Evolutionary conservation across 1,140 invertebrate genomes (phyloP).

Genomic region (Rhopalosiphum maidis): DNA sequence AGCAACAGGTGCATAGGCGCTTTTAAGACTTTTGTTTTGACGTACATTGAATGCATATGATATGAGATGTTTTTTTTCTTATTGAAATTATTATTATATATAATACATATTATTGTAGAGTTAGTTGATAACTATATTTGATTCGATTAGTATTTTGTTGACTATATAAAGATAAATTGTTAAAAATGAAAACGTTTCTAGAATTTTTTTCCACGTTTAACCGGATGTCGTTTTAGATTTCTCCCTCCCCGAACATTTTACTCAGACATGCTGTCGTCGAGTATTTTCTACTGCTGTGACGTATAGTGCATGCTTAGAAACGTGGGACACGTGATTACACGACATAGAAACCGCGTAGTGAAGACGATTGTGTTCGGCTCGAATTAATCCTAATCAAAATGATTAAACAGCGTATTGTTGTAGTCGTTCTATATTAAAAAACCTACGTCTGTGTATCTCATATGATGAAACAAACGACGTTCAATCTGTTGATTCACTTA

Average conservation of each 20-base stretch:
- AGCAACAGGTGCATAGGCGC: background rate
- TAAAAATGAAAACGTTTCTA: background rate
- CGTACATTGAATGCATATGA: background rate
- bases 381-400: background rate
- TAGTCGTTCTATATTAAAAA: background rate
- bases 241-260: background rate
- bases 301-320: background rate
- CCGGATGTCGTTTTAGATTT: background rate
- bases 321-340: background rate
- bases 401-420: background rate
- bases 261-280: background rate
- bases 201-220: constrained; percentile 1
- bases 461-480: background rate
- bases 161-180: background rate
- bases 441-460: background rate
- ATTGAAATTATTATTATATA: background rate
- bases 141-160: background rate
- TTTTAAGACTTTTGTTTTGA: background rate
- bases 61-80: background rate
- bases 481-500: background rate
- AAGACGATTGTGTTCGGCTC: background rate
- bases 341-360: background rate
- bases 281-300: background rate
- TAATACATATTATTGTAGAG: background rate
- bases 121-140: background rate